Base-by-base conservation (phyloP, 2,113 vertebrate species). In the Cyphomyrus plagiostoma region DNA sequence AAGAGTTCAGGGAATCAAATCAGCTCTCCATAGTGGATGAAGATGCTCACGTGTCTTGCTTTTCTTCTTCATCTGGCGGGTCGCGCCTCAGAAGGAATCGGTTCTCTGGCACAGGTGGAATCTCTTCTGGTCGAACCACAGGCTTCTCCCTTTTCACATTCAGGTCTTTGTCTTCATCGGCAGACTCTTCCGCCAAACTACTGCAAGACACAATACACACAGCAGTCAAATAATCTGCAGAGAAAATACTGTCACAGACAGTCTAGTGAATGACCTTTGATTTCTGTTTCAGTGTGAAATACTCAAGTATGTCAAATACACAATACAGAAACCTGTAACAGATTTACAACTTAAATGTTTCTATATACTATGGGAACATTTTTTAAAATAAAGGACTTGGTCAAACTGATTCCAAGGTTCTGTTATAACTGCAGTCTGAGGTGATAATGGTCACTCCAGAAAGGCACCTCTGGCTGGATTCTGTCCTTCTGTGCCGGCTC, bases 71-170 rank as follows among this genome's bases (percentile, higher is more conserved):
- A 26, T 93, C 93, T 11, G 97, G 97, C 92, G 96, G 93, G 91
- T 98, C 98, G 92, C 97, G 96, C 91, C 98, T 95, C 8, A 99
- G 95, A 91, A 99, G 94, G 93, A 99, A 99, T 30, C 98, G 96
- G 66, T 99, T 99, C 94, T 99, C 98, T 13, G 98, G 98, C 91
- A 99, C 98, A 0, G 98, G 98, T 83, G 98, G 98, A 90, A 99
- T 99, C 93, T 99, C 98, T 94, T 99, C 98, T 5, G 97, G 98
- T 70, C 98, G 96, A 87, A 99, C 98, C 6, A 98, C 96, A 0
- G 96, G 98, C 90, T 99, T 99, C 90, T 97, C 98, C 91, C 98
- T 96, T 92, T 98, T 98, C 0, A 95, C 93, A 88, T 92, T 94
- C 48, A 93, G 91, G 48, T 98, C 97, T 0, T 62, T 94, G 42